Base-by-base conservation (phyloP, 1,140 invertebrate genomes). In the Dinoponera quadriceps region DNA sequence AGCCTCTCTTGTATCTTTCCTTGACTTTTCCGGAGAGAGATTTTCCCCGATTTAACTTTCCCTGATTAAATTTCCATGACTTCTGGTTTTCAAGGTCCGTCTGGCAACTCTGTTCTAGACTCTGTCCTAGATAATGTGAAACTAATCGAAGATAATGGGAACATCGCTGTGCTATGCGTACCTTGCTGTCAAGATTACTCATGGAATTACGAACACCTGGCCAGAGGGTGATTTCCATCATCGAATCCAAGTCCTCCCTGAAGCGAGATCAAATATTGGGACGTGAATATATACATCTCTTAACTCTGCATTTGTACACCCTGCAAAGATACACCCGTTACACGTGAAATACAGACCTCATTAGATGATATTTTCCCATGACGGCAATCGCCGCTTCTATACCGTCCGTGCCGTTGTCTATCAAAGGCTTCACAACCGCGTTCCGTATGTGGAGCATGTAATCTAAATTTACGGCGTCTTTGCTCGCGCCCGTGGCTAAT, bases 231-330 rank as follows among this genome's bases (percentile, higher is more conserved):
- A 99, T 90, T 91, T 99, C 98, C 14, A 97, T 93, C 13, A 99
- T 94, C 18, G 97, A 97, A 85, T 99, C 98, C 87, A 99, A 95
- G 93, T 99, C 99, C 88, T 99, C 98, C 85, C 98, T 94, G 49
- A 75, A 63, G 18, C 2, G 54, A 48, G 25, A 54, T 57, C 33
- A 66, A 29, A 49, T 38, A 49, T 63, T 22, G 44, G 1, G n/a
- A 27, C 5, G 9, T 51, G 66, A 65, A 81, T 20, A 55, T 27
- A 55, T 38, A 22, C 25, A 33, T 48, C 20, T 77, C 68, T 1
- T 5, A 68, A 5, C n/a, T n/a, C n/a, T n/a, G n/a, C n/a, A n/a
- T n/a, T n/a, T n/a, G n/a, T n/a, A n/a, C n/a, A n/a, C n/a, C n/a
- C n/a, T n/a, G n/a, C n/a, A n/a, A n/a, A n/a, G n/a, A n/a, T 68